These are phyloP conservation scores for Ranitomeya variabilis DNA, from an alignment of 2,113 vertebrate species.

Conservation along the genomic window DNA sequence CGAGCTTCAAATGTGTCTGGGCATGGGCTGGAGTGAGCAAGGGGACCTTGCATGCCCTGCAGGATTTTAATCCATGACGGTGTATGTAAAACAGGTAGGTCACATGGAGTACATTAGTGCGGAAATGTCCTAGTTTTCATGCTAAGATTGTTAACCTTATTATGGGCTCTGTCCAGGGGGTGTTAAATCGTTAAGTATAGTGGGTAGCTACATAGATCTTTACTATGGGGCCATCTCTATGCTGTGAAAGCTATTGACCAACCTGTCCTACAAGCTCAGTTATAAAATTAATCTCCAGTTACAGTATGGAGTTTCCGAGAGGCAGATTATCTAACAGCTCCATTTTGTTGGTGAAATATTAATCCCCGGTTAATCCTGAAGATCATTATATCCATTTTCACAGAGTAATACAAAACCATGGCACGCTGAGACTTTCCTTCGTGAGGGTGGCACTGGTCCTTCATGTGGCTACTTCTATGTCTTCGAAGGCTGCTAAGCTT, in stretches of 20 bases:
- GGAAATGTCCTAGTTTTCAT: no score
- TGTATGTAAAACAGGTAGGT: no score
- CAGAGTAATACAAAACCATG: conserved; percentile 14
- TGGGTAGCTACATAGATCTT: neutral
- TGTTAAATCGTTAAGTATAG: neutral
- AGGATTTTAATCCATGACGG: no score
- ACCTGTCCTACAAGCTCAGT: neutral
- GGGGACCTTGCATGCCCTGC: no score
- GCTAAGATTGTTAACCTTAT: no score
- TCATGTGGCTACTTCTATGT: neutral
- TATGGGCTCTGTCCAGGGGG: no score
- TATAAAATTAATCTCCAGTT: neutral
- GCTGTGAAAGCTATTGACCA: neutral
- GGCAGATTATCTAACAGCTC: conserved; percentile 21
- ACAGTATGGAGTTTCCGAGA: neutral
- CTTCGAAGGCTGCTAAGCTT: neutral
- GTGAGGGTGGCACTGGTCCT: neutral
- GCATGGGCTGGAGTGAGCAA: no score
- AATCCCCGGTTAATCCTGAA: conserved; percentile 14
- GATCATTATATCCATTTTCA: conserved; percentile 22
- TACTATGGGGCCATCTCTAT: neutral
- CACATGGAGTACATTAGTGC: no score
- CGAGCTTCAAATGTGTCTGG: no score
- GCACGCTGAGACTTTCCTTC: neutral
- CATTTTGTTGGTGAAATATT: conserved; percentile 35